Evolutionary conservation across 2,113 vertebrate species (phyloP).

Genomic region (Pachypanchax playfairii): DNA sequence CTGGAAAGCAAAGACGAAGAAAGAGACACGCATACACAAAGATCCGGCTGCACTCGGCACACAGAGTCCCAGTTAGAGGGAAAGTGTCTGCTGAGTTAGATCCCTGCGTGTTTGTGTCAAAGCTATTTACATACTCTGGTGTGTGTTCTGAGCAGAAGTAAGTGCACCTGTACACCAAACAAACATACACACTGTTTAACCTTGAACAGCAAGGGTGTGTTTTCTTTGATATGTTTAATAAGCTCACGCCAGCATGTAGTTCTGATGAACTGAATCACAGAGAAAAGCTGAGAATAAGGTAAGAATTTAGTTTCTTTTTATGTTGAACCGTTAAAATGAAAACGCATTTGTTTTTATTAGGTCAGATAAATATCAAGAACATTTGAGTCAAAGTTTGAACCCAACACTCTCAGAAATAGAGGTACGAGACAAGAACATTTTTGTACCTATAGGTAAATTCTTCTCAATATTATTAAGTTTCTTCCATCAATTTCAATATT

Average conservation of each 20-base stretch:
- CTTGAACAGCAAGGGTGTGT: neutral
- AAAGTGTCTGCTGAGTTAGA: constrained; percentile 34
- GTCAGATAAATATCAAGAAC: too few species aligned
- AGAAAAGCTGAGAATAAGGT: too few species aligned
- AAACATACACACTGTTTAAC: constrained; percentile 16
- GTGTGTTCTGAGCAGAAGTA: constrained; percentile 49
- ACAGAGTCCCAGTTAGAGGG: constrained; percentile 38
- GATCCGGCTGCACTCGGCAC: constrained; percentile 52
- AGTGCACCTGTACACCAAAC: constrained; percentile 27
- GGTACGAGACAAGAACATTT: too few species aligned
- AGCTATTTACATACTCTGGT: constrained; percentile 44
- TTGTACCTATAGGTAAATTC: too few species aligned
- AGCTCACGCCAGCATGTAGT: constrained; percentile 24
- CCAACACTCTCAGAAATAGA: too few species aligned
- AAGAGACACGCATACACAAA: constrained; percentile 39
- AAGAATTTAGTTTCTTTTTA: too few species aligned
- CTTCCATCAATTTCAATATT: too few species aligned
- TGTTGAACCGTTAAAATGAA: too few species aligned
- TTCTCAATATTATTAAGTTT: too few species aligned
- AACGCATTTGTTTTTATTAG: too few species aligned
- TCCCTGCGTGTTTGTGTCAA: constrained; percentile 54
- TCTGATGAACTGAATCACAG: neutral
- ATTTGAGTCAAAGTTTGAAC: too few species aligned
- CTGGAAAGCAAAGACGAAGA: constrained; percentile 37
- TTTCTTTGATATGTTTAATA: constrained; percentile 54